These are phyloP conservation scores for Octomys mimax DNA, from an alignment of 2,797 vertebrate species.

Conservation along the genomic window DNA sequence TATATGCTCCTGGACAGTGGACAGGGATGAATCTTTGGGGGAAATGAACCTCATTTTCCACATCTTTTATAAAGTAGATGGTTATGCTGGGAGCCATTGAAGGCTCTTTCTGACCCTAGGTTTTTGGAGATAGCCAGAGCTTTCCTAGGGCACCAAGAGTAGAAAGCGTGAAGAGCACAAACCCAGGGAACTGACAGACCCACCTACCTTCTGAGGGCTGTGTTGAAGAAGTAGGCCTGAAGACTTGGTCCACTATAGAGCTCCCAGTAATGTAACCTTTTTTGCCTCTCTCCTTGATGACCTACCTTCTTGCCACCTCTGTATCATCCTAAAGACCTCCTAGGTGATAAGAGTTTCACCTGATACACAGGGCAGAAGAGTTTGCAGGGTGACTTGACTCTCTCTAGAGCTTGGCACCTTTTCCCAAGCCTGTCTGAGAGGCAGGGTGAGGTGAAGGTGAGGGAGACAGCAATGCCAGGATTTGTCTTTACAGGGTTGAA, in stretches of 20 bases:
- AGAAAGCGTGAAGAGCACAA: neutral
- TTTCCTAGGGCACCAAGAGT: neutral
- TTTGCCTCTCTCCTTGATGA: neutral
- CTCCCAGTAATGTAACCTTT: neutral
- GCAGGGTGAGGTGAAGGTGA: neutral
- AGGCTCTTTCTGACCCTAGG: neutral
- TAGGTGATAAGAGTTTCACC: neutral
- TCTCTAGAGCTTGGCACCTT: neutral
- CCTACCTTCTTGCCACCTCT: neutral
- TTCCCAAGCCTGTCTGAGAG: neutral
- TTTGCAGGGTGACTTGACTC: neutral
- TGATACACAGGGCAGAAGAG: neutral
- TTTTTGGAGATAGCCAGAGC: neutral
- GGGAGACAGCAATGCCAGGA: neutral
- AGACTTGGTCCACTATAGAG: neutral
- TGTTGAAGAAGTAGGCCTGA: neutral
- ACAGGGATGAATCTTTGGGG: neutral
- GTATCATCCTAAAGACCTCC: neutral
- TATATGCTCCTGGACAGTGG: neutral
- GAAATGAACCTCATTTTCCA: neutral
- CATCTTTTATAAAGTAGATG: neutral
- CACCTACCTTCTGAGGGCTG: conserved; percentile 25
- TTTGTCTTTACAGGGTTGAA: conserved; percentile 7
- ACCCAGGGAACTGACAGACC: neutral
- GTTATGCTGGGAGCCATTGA: neutral